These are phyloP conservation scores for Troides aeacus DNA, from an alignment of 2,888 invertebrate species.

Conservation along the genomic window DNA sequence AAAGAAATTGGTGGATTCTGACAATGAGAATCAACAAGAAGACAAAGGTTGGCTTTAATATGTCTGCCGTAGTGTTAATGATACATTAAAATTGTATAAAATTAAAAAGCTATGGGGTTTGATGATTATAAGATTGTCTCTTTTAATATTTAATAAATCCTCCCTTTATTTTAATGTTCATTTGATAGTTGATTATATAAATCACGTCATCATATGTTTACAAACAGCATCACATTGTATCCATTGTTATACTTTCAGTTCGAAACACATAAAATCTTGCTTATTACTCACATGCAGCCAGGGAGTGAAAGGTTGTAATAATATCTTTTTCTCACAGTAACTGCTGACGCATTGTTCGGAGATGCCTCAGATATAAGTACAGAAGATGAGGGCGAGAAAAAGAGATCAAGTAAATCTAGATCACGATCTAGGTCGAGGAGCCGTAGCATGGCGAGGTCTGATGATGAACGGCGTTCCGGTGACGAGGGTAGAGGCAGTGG, in stretches of 20 bases:
- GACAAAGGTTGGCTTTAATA: constrained; percentile 54
- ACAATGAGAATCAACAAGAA: constrained; percentile 72
- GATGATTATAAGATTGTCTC: too few relatives aligned
- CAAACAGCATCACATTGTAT: too few relatives aligned
- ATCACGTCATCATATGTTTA: too few relatives aligned
- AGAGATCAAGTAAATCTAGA: constrained; percentile 45
- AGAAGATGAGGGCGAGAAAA: constrained; percentile 84
- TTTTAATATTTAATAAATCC: too few relatives aligned
- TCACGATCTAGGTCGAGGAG: constrained; percentile 54
- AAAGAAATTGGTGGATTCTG: constrained; percentile 83
- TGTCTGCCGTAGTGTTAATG: background rate
- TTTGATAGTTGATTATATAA: too few relatives aligned
- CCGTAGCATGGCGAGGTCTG: constrained; percentile 52
- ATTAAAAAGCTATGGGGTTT: too few relatives aligned
- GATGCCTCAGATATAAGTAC: constrained; percentile 96
- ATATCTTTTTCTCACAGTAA: constrained; percentile 66
- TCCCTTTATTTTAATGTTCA: too few relatives aligned
- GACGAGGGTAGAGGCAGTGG: constrained; percentile 73
- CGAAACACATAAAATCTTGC: background rate
- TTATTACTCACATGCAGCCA: background rate
- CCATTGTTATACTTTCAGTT: too few relatives aligned
- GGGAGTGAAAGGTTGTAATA: background rate
- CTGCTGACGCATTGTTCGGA: constrained; percentile 93
- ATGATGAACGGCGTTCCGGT: constrained; percentile 65
- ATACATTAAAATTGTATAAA: background rate